Base-by-base conservation (phyloP, 2,888 invertebrate genomes). In the Dusona sp. region DNA sequence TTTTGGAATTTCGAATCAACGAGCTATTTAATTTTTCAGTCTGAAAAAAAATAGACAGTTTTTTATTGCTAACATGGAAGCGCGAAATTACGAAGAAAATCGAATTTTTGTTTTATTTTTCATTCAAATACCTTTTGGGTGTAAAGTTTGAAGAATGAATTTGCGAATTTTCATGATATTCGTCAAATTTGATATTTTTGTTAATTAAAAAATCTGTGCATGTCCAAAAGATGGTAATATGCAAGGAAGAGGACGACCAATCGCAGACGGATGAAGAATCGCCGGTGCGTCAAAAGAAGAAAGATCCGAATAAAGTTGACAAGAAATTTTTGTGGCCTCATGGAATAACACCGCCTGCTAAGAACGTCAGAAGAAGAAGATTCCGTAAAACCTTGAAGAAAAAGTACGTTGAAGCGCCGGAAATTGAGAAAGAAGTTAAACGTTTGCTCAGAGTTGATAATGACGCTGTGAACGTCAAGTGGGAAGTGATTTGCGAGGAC, bases 351-450 rank as follows among this genome's bases (percentile, higher is more conserved):
- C 98, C 99, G 0, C 99, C 99, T 0, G 95, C 99, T 83, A 99
- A 99, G 94, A 99, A 99, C 95, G 98, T 99, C 0, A 95, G 99
- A 13, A 98, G 98, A 90, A 96, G 99, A 80, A 96, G 99, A 83
- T 99, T 99, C 92, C 96, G 99, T 51, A 99, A 99, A 95, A 99
- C 99, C 0, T 94, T 99, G 42, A 98, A 98, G 93, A 99, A 99
- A 94, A 99, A 99, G 94, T 98, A 98, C 94, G 98, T 98, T 0
- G 99, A 99, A 94, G 98, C 98, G 36, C 99, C 99, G 0, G 99
- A 99, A 95, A 98, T 99, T 88, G 99, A 99, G 93, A 99, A 99
- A 93, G 99, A 99, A 95, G 98, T 99, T 0, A 99, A 99, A 93
- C 95, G 99, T 57, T 95, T 99, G 80, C 95, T 99, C 11, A 95